A percentile compares a stretch with the other conserved stretches of the same genome.
These are phyloP conservation scores for Patella vulgata DNA, from an alignment of 1,140 invertebrate genomes.

Conservation along the genomic window DNA sequence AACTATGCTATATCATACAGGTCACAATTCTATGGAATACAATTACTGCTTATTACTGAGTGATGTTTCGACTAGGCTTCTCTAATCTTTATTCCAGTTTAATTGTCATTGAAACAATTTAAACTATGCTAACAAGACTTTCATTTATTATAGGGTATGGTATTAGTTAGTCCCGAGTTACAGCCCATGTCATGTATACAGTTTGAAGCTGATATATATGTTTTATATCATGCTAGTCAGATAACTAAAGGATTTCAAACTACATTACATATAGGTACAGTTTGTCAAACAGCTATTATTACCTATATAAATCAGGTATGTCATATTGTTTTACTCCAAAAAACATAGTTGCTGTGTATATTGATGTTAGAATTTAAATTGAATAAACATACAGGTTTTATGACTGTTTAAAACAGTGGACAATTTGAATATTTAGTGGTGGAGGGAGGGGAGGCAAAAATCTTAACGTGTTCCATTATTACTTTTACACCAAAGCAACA, in stretches of 20 bases:
- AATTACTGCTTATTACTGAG: no score
- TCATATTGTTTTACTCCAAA: background rate
- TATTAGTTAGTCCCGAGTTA: constrained; percentile 68
- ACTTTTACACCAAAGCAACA: no score
- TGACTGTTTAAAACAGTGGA: no score
- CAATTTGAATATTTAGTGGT: no score
- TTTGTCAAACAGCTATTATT: constrained; percentile 88
- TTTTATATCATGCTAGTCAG: constrained; percentile 84
- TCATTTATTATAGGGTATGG: constrained; percentile 62
- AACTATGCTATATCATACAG: no score
- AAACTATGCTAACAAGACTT: background rate
- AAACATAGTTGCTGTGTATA: background rate
- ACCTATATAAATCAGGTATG: constrained; percentile 65
- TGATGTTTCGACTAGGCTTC: no score
- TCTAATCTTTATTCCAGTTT: no score
- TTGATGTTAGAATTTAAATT: background rate
- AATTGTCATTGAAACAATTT: no score
- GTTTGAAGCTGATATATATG: constrained; percentile 81
- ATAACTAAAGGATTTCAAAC: constrained; percentile 92
- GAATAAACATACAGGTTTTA: no score
- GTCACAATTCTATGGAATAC: no score
- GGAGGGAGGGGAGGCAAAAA: no score
- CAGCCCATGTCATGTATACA: constrained; percentile 41
- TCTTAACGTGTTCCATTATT: no score
- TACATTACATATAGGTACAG: constrained; percentile 93